Base-by-base conservation (phyloP, 2,888 invertebrate genomes). In the Clanis bilineata region DNA sequence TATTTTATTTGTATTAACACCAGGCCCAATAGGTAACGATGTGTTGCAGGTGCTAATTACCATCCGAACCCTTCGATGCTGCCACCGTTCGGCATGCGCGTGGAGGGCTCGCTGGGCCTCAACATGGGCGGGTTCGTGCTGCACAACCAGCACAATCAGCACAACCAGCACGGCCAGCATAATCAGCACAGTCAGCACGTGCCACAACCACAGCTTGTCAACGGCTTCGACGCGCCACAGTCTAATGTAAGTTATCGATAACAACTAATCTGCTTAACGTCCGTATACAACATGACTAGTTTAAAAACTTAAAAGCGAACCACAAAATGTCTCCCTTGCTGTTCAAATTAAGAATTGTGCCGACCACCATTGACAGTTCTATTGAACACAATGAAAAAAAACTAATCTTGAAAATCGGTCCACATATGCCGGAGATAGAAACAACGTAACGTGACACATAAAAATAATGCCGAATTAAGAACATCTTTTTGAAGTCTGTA, bases 81-180 rank as follows among this genome's bases (percentile, higher is more conserved):
- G 80, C 91, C 92, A 79, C 86, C 90, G 71, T 92, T 92, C 73
- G 92, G 92, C 71, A 90, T 92, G 91, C 88, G 92, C 58, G 82
- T 91, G 75, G 92, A 92, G 73, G 89, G 82, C 72, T 76, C 82
- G 57, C 71, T 82, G 79, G 71, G 75, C 67, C 72, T 39, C 39
- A 54, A 36, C 39, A 63, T 62, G 60, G 69, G 71, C 59, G 79
- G 80, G 15, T 88, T 79, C 70, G 74, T 89, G 80, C 66, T 90
- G 66, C 87, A 88, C 77, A 80, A 80, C 62, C 86, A 85, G 56
- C 38, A 38, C 12, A 38, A 41, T 18, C 41, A 41, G 41, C 41
- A 41, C 18, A 18, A 32, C 32, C 51, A 51, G 4, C 51, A 51
- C 83, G 79, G 54, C 68, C 74, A 74, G 63, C 77, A 69, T 55